Conservation (phyloP, 2,113 vertebrate genomes). For the Entelurus aequoreus region DNA sequence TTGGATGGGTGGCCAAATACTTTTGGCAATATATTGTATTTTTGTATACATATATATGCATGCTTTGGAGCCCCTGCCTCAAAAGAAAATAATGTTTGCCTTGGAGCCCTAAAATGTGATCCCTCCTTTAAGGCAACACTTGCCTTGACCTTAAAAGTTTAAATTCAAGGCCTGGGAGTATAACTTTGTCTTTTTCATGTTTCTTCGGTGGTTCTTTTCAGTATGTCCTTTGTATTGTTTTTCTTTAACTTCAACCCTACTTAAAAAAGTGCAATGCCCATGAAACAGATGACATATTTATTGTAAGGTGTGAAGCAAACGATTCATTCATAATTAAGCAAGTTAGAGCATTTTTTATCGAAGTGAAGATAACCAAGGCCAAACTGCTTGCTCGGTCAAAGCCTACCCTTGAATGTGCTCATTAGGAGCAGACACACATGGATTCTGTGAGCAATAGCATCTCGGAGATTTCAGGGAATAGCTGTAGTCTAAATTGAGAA, state of each 20-base stretch:
- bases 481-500: slow-evolving; percentile 10
- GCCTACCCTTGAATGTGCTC: slow-evolving; percentile 5
- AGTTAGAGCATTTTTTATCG: neutral
- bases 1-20: too few relatives aligned
- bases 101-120: too few relatives aligned
- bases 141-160: too few relatives aligned
- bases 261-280: neutral
- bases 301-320: neutral
- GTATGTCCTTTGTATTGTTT: neutral
- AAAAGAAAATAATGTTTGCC: too few relatives aligned
- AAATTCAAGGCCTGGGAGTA: too few relatives aligned
- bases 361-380: neutral
- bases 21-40: too few relatives aligned
- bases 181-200: too few relatives aligned
- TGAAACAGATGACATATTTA: neutral
- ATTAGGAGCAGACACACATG: slow-evolving; percentile 1
- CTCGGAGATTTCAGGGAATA: slow-evolving; percentile 8
- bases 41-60: too few relatives aligned
- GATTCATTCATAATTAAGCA: neutral
- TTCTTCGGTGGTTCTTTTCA: too few relatives aligned
- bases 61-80: too few relatives aligned
- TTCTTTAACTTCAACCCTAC: neutral
- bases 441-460: slow-evolving; percentile 19
- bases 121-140: too few relatives aligned
- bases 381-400: neutral